Evolutionary conservation across 2,113 vertebrate species (phyloP).

Genomic region (Tachuris rubrigastra): DNA sequence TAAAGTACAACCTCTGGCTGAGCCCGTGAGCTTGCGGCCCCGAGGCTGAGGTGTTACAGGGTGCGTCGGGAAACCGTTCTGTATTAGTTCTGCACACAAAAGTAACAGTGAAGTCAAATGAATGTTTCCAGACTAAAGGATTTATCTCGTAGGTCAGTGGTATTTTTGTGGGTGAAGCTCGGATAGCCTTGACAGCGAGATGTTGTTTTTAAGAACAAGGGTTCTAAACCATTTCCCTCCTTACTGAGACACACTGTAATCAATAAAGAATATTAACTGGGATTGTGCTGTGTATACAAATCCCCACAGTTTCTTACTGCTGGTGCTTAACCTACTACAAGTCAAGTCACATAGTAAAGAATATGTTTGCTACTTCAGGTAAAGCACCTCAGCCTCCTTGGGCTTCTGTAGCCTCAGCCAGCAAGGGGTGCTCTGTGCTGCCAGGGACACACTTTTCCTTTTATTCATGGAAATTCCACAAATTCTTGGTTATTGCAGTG

Average conservation of each 20-base stretch:
- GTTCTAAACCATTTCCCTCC: neutral
- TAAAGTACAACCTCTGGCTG: neutral
- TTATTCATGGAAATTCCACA: neutral
- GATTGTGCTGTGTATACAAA: neutral
- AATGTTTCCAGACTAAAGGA: neutral
- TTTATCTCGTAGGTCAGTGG: neutral
- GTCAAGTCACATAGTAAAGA: neutral
- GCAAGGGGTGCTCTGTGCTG: neutral
- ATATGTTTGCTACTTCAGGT: fast-evolving
- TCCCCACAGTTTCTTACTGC: neutral
- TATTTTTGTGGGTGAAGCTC: neutral
- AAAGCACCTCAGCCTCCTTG: neutral
- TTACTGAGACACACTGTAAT: neutral
- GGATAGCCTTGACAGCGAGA: neutral
- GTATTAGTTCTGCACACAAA: neutral
- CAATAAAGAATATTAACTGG: neutral
- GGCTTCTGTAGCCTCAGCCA: neutral
- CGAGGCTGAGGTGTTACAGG: neutral
- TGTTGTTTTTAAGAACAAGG: neutral
- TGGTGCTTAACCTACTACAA: neutral
- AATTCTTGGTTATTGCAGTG: fast-evolving
- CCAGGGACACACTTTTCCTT: neutral
- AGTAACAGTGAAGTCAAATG: neutral
- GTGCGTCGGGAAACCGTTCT: neutral
- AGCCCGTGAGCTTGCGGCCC: neutral